Conservation (phyloP, 2,888 invertebrate species). For the Apeira syringaria region DNA sequence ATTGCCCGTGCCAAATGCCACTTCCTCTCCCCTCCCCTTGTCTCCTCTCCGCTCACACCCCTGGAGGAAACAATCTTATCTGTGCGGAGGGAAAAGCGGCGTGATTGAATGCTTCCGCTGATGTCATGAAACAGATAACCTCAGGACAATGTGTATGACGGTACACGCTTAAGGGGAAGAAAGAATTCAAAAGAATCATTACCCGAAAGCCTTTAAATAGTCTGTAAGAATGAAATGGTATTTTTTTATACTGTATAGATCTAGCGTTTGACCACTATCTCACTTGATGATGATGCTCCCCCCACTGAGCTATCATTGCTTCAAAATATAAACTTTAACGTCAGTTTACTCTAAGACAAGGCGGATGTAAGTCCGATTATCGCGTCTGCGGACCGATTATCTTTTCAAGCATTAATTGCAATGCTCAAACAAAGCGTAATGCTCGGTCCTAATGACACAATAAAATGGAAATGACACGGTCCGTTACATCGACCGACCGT, state of each 20-base stretch:
- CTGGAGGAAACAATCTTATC: conserved; percentile 50
- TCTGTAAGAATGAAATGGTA: background rate
- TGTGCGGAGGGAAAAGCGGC: conserved; percentile 55
- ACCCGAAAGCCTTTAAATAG: conserved; percentile 7
- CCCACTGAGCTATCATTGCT: too few species aligned
- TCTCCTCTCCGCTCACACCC: conserved; percentile 38
- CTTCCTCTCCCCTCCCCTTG: conserved; percentile 52
- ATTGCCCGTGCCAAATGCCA: conserved; percentile 84
- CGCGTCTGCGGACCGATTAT: conserved; percentile 71
- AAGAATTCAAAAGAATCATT: conserved; percentile 33
- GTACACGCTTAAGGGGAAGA: conserved; percentile 31
- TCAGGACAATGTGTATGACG: conserved; percentile 49
- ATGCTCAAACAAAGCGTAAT: conserved; percentile 64
- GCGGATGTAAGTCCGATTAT: conserved; percentile 25
- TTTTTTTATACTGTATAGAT: too few species aligned
- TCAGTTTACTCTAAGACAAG: background rate
- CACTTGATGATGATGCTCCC: too few species aligned
- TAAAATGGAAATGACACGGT: conserved; percentile 75
- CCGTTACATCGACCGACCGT: conserved; percentile 60
- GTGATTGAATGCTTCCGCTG: conserved; percentile 79
- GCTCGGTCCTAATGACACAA: conserved; percentile 67
- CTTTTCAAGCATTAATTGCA: conserved; percentile 73
- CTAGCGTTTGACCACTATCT: too few species aligned
- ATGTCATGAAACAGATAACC: conserved; percentile 64
- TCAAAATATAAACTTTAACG: too few species aligned